Evolutionary conservation across 1,140 invertebrate species (phyloP), one percentile per base, ranked within the genome.

Genomic region (Mercenaria mercenaria): DNA sequence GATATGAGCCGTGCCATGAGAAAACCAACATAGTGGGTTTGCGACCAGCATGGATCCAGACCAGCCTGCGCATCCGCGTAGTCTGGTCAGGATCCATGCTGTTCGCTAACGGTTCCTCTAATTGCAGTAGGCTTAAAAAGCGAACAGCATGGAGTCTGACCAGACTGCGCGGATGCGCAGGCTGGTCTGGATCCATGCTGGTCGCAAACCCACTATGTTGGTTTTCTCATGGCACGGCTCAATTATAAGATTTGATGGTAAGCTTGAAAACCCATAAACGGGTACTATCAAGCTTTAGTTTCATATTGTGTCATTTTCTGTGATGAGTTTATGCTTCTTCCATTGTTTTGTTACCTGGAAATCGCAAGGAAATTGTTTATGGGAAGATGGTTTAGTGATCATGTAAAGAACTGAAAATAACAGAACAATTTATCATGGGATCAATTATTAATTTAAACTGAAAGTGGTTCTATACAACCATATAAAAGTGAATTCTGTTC

Each of bases 381-480:
- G 67, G 67, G 34, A 39, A 72, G 32, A 39, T 72, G 61, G 61
- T 11, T n/a, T n/a, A n/a, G n/a, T 32, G 26, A 18, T 18, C 2
- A 11, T 67, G 26, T 29, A 29, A 29, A 67, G 61, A 37, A 67
- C 10, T 32, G 13, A 37, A 61, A 67, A 29, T 67, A 67, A 67
- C n/a, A n/a, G 32, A 67, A 67, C n/a, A n/a, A n/a, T n/a, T n/a
- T n/a, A 37, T n/a, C 11, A 15, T 15, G 67, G 18, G 29, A 72
- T 72, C 67, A 72, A 72, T 72, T 72, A 72, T 39, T 72, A 72
- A 72, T 72, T 15, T 29, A 72, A 72, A 29, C 10, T 72, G 67
- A 72, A 15, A 72, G 34, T 20, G 34, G 0, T 4, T 67, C 10
- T 39, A 34, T 72, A 72, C 37, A 6, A 13, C 18, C 23, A 72